Evolutionary conservation across 2,888 invertebrate species (phyloP), one percentile per base, ranked within the genome.

Genomic region (Myopa testacea): DNA sequence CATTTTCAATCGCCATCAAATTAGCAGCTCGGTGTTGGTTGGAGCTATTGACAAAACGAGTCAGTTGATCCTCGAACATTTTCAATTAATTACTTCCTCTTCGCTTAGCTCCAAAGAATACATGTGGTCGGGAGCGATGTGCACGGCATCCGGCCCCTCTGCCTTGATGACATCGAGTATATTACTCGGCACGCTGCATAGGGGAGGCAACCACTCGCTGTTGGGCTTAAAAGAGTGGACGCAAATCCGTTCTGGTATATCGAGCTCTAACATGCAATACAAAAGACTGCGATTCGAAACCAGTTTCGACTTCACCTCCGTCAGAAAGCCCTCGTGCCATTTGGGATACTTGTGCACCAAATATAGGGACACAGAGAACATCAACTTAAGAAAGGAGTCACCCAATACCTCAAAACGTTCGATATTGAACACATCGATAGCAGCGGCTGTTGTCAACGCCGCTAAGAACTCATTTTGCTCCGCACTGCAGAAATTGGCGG

Each of bases 381-480:
- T n/a, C n/a, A n/a, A n/a, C 88, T 97, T 97, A 4, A 97, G 89
- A 83, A 94, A 94, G 0, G 95, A 94, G 90, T 97, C 97, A 0
- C 97, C 97, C 58, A 97, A 91, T 0, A 95, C 93, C 89, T 97
- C 96, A 55, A 95, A 89, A 6, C 96, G 90, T 87, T 97, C 97
- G 85, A 95, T 90, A 86, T 95, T 93, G 75, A 95, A 93, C 63
- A 92, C 91, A 86, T 97, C 96, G 77, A 92, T 91, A 0, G 94
- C 91, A 80, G 91, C 91, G 14, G 93, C 91, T 62, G 93, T 90
- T 0, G 95, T 95, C 14, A 96, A 87, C 0, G 95, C 94, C 86
- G 92, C 87, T 78, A 90, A 76, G 8, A 89, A 84, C 52, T 89
- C 89, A 19, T 82, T 81, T 78, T 89, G 89, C 76, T 89, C 88